Evolutionary conservation across 2,888 invertebrate species (phyloP).

Genomic region (Polyommatus iphigenia): DNA sequence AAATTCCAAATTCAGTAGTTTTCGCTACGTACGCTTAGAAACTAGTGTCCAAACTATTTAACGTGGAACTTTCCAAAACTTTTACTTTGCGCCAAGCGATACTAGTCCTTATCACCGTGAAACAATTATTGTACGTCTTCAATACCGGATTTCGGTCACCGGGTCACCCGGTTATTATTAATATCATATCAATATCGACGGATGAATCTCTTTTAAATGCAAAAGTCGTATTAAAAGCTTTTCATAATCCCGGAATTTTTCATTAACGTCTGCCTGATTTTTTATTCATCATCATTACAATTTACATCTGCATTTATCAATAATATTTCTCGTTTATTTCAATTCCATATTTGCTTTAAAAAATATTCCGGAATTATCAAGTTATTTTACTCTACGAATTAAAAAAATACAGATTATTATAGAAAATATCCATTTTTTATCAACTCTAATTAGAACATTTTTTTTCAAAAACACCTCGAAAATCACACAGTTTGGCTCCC

Average conservation of each 20-base stretch:
- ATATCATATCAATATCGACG: slow-evolving; percentile 9
- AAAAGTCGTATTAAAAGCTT: slow-evolving; percentile 12
- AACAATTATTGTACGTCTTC: neutral
- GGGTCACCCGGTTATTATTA: slow-evolving; percentile 3
- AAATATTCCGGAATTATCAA: neutral
- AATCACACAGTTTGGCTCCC: neutral
- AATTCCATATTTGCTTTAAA: neutral
- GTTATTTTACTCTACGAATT: neutral
- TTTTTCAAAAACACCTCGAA: neutral
- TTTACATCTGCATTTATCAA: neutral
- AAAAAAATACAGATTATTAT: neutral
- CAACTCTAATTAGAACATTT: no score
- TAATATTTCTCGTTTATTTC: neutral
- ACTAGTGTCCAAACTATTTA: neutral
- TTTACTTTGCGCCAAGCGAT: neutral
- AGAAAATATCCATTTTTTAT: no score
- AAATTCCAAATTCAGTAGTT: neutral
- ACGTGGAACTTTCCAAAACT: neutral
- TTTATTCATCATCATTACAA: neutral
- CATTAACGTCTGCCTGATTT: neutral
- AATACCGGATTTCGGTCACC: neutral
- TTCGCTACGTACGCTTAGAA: neutral
- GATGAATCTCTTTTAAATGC: neutral
- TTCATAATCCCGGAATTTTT: slow-evolving; percentile 7
- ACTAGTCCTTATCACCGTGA: neutral